Base-by-base conservation (phyloP, 2,888 invertebrate species). In the Euplexia lucipara region DNA sequence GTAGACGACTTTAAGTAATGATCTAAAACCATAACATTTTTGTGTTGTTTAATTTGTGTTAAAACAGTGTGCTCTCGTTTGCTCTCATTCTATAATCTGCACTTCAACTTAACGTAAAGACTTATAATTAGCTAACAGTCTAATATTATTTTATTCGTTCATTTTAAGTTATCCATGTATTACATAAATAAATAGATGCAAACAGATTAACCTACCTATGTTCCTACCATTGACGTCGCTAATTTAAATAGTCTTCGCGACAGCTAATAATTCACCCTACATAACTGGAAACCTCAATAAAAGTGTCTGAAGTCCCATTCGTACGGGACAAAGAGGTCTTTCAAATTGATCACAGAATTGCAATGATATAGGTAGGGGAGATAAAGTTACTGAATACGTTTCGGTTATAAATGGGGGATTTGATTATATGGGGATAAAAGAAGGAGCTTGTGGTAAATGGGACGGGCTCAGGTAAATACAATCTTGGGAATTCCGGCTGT, bases 361-460 rank as follows among this genome's bases (percentile, higher is more conserved):
- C 56, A 37, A 61, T 63, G 56, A 66, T 60, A 30, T 59, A 59
- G 30, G 57, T 16, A 5, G 18, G n/a, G 35, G 54, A 44, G 53
- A 59, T 66, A 48, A 37, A 63, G 34, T 26, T 58, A 61, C 61
- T 49, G 41, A 49, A 67, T 59, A 63, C 22, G 45, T 30, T 70
- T 30, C 18, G 34, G 16, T 42, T 47, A 59, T 42, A 34, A 47
- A 63, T 63, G 42, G 34, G 8, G 20, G 49, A 35, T 47, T 47
- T 22, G 35, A 44, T 69, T 48, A 42, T 37, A n/a, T 35, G 48
- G 18, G 12, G 12, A 32, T 47, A 47, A 34, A 5, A 20, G 44
- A 34, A 5, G 20, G 44, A 26, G 6, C 3, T 12, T 35, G 20
- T n/a, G 30, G 30, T 42, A 5, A 22, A 35, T 59, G 30, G 70